A percentile compares a stretch with the other conserved stretches of the same genome.
Evolutionary conservation across 64 coral and sea anemone species (phyloP).

Genomic region (Pocillopora damicornis): DNA sequence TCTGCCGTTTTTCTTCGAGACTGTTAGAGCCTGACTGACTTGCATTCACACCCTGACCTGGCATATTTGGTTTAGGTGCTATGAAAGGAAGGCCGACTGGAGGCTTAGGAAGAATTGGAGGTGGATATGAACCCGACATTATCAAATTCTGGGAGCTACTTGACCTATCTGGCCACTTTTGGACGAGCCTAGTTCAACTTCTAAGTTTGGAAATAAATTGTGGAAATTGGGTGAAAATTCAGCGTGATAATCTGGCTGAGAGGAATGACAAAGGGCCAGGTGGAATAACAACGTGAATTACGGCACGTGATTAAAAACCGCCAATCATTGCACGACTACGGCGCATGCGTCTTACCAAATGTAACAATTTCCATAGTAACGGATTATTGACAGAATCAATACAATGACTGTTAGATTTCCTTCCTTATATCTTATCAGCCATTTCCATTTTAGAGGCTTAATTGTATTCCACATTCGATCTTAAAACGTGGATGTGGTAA

Average conservation of each 20-base stretch:
- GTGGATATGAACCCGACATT: slow-evolving; percentile 79
- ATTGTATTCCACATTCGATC: not conserved
- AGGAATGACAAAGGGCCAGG: slow-evolving; percentile 94
- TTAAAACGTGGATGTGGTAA: not conserved
- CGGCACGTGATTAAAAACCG: slow-evolving; percentile 54
- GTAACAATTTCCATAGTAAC: slow-evolving; percentile 22
- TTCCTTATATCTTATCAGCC: not conserved
- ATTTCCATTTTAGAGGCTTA: not conserved
- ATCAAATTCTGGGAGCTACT: slow-evolving; percentile 78
- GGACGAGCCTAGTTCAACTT: slow-evolving; percentile 69
- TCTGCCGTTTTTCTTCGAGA: slow-evolving; percentile 51
- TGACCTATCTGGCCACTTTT: slow-evolving; percentile 56
- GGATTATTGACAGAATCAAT: slow-evolving; percentile 30
- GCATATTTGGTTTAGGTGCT: slow-evolving; percentile 78
- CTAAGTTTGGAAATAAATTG: slow-evolving; percentile 94
- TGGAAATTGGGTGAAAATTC: slow-evolving; percentile 94
- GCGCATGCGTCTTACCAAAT: slow-evolving; percentile 60
- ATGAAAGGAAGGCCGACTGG: slow-evolving; percentile 62
- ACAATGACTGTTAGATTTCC: slow-evolving; percentile 21
- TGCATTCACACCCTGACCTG: slow-evolving; percentile 74
- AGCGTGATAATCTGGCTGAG: slow-evolving; percentile 79
- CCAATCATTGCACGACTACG: slow-evolving; percentile 44
- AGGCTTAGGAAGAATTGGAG: slow-evolving; percentile 86
- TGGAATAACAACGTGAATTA: slow-evolving; percentile 87
- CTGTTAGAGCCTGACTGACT: slow-evolving; percentile 41